These are phyloP conservation scores for Bovichtus diacanthus DNA, from an alignment of 2,797 vertebrate species.

Conservation along the genomic window DNA sequence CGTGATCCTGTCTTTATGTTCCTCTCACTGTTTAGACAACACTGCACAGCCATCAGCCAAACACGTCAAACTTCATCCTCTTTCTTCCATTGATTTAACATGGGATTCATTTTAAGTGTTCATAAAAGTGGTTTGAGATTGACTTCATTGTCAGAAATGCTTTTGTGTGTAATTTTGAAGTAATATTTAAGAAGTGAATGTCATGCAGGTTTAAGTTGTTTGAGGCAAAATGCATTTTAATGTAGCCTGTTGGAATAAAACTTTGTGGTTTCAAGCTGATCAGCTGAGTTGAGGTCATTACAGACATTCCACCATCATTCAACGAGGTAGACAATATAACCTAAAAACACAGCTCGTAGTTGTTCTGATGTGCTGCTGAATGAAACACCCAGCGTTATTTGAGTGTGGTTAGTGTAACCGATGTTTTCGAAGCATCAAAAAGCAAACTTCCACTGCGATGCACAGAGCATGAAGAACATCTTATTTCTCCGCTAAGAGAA, in stretches of 20 bases:
- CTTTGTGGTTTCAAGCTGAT: not conserved
- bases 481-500: not conserved
- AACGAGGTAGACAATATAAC: not conserved
- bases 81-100: not conserved
- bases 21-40: not conserved
- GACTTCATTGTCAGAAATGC: not conserved
- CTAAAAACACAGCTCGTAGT: not conserved
- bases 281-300: not conserved
- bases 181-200: not conserved
- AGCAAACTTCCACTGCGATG: not conserved
- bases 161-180: not conserved
- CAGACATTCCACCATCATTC: not conserved
- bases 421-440: constrained; percentile 9
- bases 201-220: not conserved
- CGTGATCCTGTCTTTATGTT: not conserved
- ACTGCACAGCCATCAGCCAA: not conserved
- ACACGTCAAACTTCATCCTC: not conserved
- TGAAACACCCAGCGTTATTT: not conserved
- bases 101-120: not conserved
- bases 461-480: not conserved
- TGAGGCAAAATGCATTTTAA: not conserved
- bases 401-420: not conserved
- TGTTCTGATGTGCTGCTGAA: constrained; percentile 2
- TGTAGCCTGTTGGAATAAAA: not conserved
- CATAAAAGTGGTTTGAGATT: not conserved